These are phyloP conservation scores for Gryllus bimaculatus DNA, from an alignment of 1,140 invertebrate genomes.

Conservation along the genomic window DNA sequence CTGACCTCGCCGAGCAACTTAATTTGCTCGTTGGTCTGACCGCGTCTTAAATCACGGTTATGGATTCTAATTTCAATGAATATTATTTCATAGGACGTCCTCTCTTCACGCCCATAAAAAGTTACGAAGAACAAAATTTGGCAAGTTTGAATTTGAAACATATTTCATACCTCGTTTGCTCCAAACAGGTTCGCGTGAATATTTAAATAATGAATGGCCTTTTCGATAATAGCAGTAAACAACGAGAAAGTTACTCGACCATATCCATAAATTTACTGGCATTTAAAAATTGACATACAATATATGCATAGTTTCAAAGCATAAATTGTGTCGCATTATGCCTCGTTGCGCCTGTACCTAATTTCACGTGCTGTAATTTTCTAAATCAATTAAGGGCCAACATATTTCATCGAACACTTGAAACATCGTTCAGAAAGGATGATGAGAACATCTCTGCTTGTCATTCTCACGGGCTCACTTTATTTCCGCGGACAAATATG, in stretches of 20 bases:
- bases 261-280: neutral
- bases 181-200: neutral
- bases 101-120: neutral
- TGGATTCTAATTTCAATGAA: neutral
- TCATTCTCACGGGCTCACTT: no score
- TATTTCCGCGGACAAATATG: neutral
- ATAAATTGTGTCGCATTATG: no score
- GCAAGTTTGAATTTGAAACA: neutral
- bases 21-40: neutral
- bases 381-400: no score
- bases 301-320: no score
- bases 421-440: no score
- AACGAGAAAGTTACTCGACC: neutral
- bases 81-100: neutral
- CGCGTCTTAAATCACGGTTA: neutral
- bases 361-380: no score
- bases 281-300: no score
- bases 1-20: neutral
- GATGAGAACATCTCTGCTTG: no score
- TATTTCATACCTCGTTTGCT: neutral
- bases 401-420: no score
- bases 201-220: neutral
- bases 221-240: neutral
- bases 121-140: neutral
- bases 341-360: no score